Base-by-base conservation (phyloP, 2,888 invertebrate genomes). In the Geophilus truncorum region DNA sequence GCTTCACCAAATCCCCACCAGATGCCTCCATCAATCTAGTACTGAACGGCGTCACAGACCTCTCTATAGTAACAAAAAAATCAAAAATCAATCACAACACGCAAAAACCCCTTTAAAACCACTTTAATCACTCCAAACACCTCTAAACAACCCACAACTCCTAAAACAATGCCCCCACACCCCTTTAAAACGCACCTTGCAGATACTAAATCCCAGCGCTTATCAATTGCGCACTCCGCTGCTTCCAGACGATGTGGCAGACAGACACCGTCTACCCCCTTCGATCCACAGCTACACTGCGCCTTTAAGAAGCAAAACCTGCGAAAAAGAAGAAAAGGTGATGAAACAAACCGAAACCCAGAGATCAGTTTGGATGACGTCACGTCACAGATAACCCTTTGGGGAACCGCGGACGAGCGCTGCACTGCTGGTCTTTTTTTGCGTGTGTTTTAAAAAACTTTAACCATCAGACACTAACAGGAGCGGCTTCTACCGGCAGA, bases 261-360 rank as follows among this genome's bases (percentile, higher is more conserved):
- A 7, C 62, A 62, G 62, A 62, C 62, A 62, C 62, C 62, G 62
- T 62, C 62, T 62, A 62, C 62, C 62, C 62, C 62, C 15, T 62
- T 62, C 62, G 62, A 62, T 62, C 62, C 62, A 25, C 32, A 45
- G 1, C 45, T 12, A 45, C n/a, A 12, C 12, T n/a, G 3, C n/a
- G 18, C 45, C 45, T 62, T 62, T 62, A 62, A 62, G 0, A 10
- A 62, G 7, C 57, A 7, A 62, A 1, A 62, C 9, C 62, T 2
- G 6, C 15, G 2, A 0, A 25, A 45, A 45, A 45, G n/a, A 45
- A n/a, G 3, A 45, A 45, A 45, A 45, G 18, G 5, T 1, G 23
- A 25, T 2, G 25, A 62, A 62, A 23, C 21, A 18, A 2, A 62
- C 6, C 7, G 0, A 62, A 1, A 25, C 21, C 9, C 21, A 57